Evolutionary conservation across 2,113 vertebrate genomes (phyloP).

Genomic region (Bubo bubo): DNA sequence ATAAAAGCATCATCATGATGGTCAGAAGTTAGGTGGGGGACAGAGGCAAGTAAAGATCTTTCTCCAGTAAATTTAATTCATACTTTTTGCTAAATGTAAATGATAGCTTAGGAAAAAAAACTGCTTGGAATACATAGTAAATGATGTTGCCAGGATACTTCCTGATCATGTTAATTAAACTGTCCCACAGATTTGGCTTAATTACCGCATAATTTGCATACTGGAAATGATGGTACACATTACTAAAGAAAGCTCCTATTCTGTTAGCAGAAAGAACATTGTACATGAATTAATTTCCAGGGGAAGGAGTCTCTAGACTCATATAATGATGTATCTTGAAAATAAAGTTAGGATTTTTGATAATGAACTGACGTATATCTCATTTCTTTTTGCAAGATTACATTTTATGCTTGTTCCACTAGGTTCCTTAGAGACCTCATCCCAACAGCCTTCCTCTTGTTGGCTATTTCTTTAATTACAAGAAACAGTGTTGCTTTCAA

Average conservation of each 20-base stretch:
- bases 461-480: background rate
- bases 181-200: conserved; percentile 74
- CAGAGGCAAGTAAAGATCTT: background rate
- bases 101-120: conserved; percentile 53
- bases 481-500: background rate
- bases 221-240: background rate
- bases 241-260: conserved; percentile 51
- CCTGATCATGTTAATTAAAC: conserved; percentile 77
- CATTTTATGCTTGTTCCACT: background rate
- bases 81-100: conserved; percentile 48
- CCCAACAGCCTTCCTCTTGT: background rate
- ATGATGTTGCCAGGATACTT: conserved; percentile 79
- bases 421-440: background rate
- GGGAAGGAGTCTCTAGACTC: background rate
- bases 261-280: conserved; percentile 13
- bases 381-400: background rate
- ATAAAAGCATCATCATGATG: background rate
- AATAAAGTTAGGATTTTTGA: background rate
- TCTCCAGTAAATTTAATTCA: background rate
- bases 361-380: background rate
- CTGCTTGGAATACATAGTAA: conserved; percentile 46
- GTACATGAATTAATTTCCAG: conserved; percentile 28
- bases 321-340: background rate
- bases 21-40: background rate
- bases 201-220: conserved; percentile 68